Evolutionary conservation across 2,797 vertebrate genomes (phyloP), one percentile per base, ranked within the genome.

Genomic region (Gallirallus australis): DNA sequence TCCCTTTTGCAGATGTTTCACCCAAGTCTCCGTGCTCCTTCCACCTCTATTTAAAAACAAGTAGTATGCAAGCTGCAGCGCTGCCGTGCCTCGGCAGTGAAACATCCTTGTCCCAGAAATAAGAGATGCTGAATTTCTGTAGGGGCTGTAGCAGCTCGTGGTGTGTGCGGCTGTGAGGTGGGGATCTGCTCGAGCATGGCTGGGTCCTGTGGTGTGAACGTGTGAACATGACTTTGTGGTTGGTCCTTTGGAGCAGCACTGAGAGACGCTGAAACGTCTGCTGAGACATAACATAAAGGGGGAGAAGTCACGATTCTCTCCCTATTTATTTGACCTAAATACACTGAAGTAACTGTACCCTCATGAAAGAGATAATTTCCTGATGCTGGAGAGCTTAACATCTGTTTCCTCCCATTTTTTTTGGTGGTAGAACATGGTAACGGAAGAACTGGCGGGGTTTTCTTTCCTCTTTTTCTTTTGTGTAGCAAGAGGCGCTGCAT

Each of bases 401-500:
- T 97, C 97, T 97, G 97, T 97, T 97, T 97, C 97, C 97, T 97
- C 94, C 83, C 71, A 89, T 97, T 97, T 97, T 96, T 87, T 89
- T 42, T 2, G 0, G 65, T 86, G 83, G 84, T 92, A 77, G 86
- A 89, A 92, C 94, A 92, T 57, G 95, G 87, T 70, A 91, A 78
- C 89, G 96, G 97, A 97, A 97, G 95, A 94, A 23, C 84, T 81
- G 93, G 91, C 37, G 71, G 84, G 71, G 73, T 86, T 97, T 96
- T 96, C 82, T 95, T 96, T 97, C 94, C 96, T 96, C 94, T 96
- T 95, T 94, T 86, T 97, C 95, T 96, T 96, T 93, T 96, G 93
- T 94, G 72, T 93, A 78, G 89, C 54, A 15, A 95, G 94, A 92
- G 90, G 70, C 56, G 3, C 83, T 80, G 81, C 66, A 78, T 83